phyloP scores from a whole-genome alignment of 2,888 invertebrate genomes.

The Ennomos quercinarius region DNA sequence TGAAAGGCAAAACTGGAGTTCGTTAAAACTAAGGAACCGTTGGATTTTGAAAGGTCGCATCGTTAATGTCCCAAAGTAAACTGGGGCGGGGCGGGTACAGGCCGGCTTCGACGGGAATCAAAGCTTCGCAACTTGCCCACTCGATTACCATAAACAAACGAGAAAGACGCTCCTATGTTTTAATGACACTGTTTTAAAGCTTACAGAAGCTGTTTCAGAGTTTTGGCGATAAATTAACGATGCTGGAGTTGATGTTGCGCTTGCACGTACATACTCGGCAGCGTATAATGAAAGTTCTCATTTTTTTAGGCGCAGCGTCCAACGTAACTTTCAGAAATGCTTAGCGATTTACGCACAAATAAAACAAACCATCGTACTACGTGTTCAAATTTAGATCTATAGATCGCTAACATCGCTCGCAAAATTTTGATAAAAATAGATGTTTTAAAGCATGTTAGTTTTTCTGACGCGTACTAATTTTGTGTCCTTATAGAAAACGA shows the following conservation, averaged over 20 bases:
- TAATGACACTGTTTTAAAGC: conserved; percentile 77
- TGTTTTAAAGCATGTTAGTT: no score
- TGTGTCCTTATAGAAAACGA: no score
- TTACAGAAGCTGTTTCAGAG: conserved; percentile 46
- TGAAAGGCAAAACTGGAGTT: conserved; percentile 62
- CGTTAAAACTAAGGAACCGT: conserved; percentile 63
- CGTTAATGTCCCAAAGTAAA: conserved; percentile 71
- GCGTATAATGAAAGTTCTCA: conserved; percentile 36
- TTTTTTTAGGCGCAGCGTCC: conserved; percentile 29
- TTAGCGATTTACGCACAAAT: conserved; percentile 8
- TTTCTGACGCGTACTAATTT: no score
- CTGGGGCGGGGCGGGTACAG: conserved; percentile 61
- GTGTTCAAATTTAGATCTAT: conserved; percentile 4
- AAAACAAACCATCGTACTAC: neutral
- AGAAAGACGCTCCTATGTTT: conserved; percentile 74
- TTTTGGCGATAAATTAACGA: conserved; percentile 53
- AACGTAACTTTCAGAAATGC: conserved; percentile 30
- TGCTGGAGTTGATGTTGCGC: conserved; percentile 49
- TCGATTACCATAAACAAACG: conserved; percentile 83
- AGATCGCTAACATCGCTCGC: neutral
- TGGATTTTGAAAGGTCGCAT: conserved; percentile 70
- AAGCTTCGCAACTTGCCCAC: conserved; percentile 79
- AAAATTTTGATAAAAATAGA: neutral
- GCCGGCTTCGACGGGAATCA: conserved; percentile 67
- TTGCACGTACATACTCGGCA: conserved; percentile 31